Evolutionary conservation across 2,888 invertebrate species (phyloP), one percentile per base, ranked within the genome.

Genomic region (Diaphora mendica): DNA sequence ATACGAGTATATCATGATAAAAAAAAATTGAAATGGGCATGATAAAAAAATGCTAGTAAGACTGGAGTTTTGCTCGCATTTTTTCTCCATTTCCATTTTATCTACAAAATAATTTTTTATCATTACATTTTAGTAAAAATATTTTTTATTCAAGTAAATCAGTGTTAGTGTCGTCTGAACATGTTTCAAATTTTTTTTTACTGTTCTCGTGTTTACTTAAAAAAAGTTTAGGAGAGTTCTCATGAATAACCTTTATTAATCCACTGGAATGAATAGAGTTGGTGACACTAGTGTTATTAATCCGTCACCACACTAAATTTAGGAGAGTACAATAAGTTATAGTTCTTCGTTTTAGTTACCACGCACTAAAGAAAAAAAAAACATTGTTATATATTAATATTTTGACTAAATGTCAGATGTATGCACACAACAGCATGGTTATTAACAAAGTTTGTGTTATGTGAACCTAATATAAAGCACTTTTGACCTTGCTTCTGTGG

Each of bases 161-260:
- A 23, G 5, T 51, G 23, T 23, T 51, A 55, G 55, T n/a, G 9
- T 55, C n/a, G 2, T n/a, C 48, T 15, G 17, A 48, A 5, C 20
- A 20, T 20, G 48, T 17, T 23, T 51, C 8, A 23, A n/a, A 33
- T 33, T 33, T 33, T 33, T 33, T 33, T 33, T 33, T 33, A 33
- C n/a, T 8, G 11, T 3, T n/a, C 55, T n/a, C n/a, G n/a, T 7
- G 23, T 48, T 44, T 5, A 0, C 1, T 15, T 0, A 2, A 3
- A 48, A 48, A 5, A 20, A 4, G 0, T 17, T 48, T 48, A 5
- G 5, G 48, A 7, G 20, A 20, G 20, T 48, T 5, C 5, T 20
- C 48, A 48, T 48, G 4, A 48, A 20, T 17, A 48, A 17, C 20
- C 48, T 48, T 39, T 20, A 20, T 20, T 20, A 20, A 4, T 48